These are phyloP conservation scores for Doris montereyensis DNA, from an alignment of 2,888 invertebrate genomes.

Conservation along the genomic window DNA sequence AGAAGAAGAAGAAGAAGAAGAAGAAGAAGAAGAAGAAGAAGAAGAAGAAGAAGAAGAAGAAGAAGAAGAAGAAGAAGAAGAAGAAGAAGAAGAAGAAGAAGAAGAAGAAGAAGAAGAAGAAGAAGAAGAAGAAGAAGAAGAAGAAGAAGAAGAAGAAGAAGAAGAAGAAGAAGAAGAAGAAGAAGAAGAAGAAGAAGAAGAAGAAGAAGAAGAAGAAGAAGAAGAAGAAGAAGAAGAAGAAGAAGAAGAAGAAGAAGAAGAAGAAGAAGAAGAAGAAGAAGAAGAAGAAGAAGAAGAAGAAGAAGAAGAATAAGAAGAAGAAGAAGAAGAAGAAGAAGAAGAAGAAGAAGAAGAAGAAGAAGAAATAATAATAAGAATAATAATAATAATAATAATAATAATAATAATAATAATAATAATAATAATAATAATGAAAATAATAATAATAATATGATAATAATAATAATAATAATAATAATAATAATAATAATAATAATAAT, in stretches of 20 bases:
- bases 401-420: neutral
- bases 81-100: neutral
- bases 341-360: slow-evolving; percentile 32
- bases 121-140: neutral
- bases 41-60: neutral
- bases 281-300: neutral
- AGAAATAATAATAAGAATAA: slow-evolving; percentile 15
- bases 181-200: neutral
- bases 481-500: neutral
- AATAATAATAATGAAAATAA: neutral
- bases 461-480: neutral
- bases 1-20: neutral
- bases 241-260: neutral
- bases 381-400: neutral
- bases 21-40: neutral
- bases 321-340: neutral
- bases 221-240: neutral
- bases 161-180: slow-evolving; percentile 19
- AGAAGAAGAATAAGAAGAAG: neutral
- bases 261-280: neutral
- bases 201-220: neutral
- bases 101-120: neutral
- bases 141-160: slow-evolving; percentile 14
- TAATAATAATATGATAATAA: neutral
- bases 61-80: neutral